Evolutionary conservation across 2,888 invertebrate genomes (phyloP).

Genomic region (Pocota personata): DNA sequence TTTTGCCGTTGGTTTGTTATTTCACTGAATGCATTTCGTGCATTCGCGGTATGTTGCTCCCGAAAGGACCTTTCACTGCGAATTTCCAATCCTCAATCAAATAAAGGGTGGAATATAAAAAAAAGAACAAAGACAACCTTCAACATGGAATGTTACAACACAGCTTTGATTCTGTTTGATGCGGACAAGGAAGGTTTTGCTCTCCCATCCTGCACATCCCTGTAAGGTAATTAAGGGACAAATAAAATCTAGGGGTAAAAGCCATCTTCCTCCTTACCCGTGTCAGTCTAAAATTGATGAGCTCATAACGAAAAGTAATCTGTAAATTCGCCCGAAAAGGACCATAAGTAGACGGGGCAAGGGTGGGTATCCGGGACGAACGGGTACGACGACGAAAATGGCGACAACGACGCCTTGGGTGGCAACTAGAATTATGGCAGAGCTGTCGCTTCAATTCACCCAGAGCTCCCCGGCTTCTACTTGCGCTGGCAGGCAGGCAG

Average conservation of each 20-base stretch:
- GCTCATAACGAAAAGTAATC: conserved; percentile 74
- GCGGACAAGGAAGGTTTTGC: conserved; percentile 2
- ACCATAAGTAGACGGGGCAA: conserved; percentile 13
- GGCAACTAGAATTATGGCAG: conserved; percentile 72
- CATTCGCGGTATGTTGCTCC: conserved; percentile 30
- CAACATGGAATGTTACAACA: conserved; percentile 29
- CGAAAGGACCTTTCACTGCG: conserved; percentile 50
- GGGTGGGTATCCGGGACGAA: not conserved
- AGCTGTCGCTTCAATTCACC: conserved; percentile 71
- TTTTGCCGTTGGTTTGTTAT: not conserved
- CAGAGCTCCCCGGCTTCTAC: conserved; percentile 2
- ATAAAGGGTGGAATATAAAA: not conserved
- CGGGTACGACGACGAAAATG: conserved; percentile 65
- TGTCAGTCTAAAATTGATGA: conserved; percentile 70
- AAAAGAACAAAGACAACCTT: not conserved
- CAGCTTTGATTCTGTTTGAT: conserved; percentile 39
- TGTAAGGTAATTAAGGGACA: conserved; percentile 61
- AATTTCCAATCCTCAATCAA: conserved; percentile 51
- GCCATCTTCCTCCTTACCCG: conserved; percentile 10
- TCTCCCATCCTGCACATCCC: conserved; percentile 16
- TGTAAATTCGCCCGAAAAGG: conserved; percentile 69
- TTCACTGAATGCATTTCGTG: conserved; percentile 63
- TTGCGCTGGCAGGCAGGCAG: conserved; percentile 10
- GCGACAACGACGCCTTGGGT: conserved; percentile 74
- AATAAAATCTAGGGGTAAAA: conserved; percentile 56